phyloP scores from a whole-genome alignment of 2,113 vertebrate genomes.

The Capra hircus region DNA sequence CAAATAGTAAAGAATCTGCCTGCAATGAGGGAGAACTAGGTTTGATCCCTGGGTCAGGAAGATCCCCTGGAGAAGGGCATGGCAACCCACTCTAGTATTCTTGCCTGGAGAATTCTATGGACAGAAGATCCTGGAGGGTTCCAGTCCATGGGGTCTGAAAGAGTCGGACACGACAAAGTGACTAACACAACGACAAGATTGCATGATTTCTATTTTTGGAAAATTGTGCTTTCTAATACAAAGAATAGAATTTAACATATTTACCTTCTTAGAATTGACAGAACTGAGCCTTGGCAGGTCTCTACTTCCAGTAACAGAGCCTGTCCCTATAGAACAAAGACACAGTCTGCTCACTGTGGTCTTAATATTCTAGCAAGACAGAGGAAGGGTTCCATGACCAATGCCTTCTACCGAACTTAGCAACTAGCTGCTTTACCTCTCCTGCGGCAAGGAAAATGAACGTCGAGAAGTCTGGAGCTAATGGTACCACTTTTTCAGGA shows the following conservation, averaged over 20 bases:
- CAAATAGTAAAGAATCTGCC: background rate
- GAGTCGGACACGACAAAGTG: background rate
- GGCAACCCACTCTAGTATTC: background rate
- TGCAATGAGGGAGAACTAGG: background rate
- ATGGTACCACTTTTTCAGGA: background rate
- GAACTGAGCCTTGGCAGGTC: too few species aligned
- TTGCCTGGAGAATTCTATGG: background rate
- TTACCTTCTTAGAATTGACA: background rate
- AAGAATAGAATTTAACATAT: background rate
- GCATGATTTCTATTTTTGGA: background rate
- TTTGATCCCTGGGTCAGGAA: background rate
- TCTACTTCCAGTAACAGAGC: background rate
- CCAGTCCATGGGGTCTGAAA: background rate
- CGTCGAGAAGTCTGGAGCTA: rapidly evolving
- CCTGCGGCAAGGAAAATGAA: background rate
- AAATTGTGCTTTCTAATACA: background rate
- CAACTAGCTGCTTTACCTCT: background rate
- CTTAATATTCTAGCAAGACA: background rate
- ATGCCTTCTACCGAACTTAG: background rate
- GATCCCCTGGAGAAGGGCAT: background rate
- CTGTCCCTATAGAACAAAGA: background rate
- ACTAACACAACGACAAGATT: background rate
- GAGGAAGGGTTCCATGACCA: background rate
- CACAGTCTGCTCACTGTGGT: too few species aligned
- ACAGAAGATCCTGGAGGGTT: background rate